Base-by-base conservation (phyloP, 2,797 vertebrate genomes). In the Diplodus puntazzo region DNA sequence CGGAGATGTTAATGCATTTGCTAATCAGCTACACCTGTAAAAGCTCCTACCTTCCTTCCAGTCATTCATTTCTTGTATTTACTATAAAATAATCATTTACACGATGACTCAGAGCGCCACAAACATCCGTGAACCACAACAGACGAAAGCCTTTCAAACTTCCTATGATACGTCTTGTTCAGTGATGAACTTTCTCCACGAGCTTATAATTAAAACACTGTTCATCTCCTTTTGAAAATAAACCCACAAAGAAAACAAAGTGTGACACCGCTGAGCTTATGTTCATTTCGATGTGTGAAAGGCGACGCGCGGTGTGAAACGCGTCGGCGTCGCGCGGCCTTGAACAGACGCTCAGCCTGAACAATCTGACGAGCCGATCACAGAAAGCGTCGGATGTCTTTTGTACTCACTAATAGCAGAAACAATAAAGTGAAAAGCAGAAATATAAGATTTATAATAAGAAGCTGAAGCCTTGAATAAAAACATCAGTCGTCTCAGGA, bases 251-350 rank as follows among this genome's bases (percentile, higher is more conserved):
- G 9, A 39, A 42, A 30, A 46, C 43, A 55, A 23, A 60, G 67
- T 16, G 23, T 18, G 39, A 30, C 1, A n/a, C 9, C 13, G 0
- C 42, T 1, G 23, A 62, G 55, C 57, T 62, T 55, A 25, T 39
- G 62, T 62, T 50, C 49, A 25, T 45, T 72, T 23, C 25, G 12
- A 30, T 10, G 50, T 80, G 77, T 50, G 61, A 70, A 52, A 48
- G 34, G n/a, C 1, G 13, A 25, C 49, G 20, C 25, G 5, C 39
- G 30, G 58, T 63, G 73, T 45, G 55, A 80, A 65, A 54, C 3
- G 49, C 16, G 34, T 65, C n/a, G 13, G 48, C 8, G 13, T 39
- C 11, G 13, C 0, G 18, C 21, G n/a, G 69, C 21, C 48, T 6
- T 25, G 21, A 58, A 52, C 2, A 45, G 25, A 60, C n/a, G 18